Conservation (phyloP, 2,797 vertebrate genomes). For the Bufotes viridis region DNA sequence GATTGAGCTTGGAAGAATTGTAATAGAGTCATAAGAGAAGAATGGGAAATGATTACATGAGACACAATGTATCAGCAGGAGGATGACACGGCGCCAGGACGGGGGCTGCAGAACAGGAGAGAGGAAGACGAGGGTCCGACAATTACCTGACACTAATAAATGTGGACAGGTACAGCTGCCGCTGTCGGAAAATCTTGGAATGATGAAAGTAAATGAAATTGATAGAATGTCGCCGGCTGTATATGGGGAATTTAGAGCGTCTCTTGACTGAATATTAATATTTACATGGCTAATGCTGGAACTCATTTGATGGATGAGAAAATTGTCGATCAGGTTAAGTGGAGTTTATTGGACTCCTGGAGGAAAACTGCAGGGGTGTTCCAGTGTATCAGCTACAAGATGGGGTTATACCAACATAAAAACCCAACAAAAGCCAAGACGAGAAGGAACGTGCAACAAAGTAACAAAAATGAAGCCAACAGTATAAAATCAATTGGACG, state of each 20-base stretch:
- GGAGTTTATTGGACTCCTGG: not conserved
- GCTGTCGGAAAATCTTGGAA: not conserved
- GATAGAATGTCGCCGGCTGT: not conserved
- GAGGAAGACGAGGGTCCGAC: not conserved
- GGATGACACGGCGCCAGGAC: not conserved
- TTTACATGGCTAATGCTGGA: constrained; percentile 12
- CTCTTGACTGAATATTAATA: not conserved
- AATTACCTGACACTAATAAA: constrained; percentile 34
- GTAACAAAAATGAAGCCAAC: too few relatives aligned
- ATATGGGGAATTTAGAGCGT: not conserved
- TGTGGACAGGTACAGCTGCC: constrained; percentile 50
- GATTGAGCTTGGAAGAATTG: constrained; percentile 3
- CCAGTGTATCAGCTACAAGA: not conserved
- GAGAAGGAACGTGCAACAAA: too few relatives aligned
- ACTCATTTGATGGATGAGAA: not conserved
- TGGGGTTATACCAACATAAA: too few relatives aligned
- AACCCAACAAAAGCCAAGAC: too few relatives aligned
- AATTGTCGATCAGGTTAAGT: not conserved
- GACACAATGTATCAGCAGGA: constrained; percentile 37
- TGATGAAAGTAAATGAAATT: constrained; percentile 19
- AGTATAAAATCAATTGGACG: too few relatives aligned
- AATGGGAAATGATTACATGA: constrained; percentile 47
- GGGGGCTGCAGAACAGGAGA: not conserved
- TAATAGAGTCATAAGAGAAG: constrained; percentile 20
- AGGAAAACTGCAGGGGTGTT: not conserved